phyloP scores from a whole-genome alignment of 2,888 invertebrate species.

The Hypolimnas misippus region DNA sequence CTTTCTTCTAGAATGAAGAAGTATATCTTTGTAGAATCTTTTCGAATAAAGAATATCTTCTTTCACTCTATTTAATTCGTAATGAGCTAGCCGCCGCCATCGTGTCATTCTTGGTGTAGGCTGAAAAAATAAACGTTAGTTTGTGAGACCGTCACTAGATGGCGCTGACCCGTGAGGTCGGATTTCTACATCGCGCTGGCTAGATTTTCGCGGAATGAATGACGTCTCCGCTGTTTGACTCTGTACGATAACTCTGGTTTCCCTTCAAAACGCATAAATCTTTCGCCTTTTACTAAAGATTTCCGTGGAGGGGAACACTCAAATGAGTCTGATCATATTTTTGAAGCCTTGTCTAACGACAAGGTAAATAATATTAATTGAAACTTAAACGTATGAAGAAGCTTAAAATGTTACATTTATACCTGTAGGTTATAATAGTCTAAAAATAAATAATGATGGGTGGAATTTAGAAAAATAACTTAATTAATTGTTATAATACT shows the following conservation, averaged over 20 bases:
- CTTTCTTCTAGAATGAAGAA: constrained; percentile 62
- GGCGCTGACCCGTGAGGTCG: neutral
- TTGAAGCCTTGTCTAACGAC: neutral
- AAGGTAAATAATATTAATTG: neutral
- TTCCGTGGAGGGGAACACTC: constrained; percentile 89
- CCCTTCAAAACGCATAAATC: constrained; percentile 84
- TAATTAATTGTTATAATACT: neutral
- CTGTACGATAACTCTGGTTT: constrained; percentile 38
- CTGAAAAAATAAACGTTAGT: constrained; percentile 51
- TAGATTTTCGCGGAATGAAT: neutral
- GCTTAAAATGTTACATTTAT: no score
- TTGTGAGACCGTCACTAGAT: neutral
- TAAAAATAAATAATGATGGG: no score
- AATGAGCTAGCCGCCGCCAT: constrained; percentile 66
- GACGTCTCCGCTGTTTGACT: neutral
- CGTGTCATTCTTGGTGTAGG: constrained; percentile 59
- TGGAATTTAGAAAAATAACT: neutral
- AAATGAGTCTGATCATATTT: constrained; percentile 83
- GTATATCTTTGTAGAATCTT: constrained; percentile 63
- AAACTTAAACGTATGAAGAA: no score
- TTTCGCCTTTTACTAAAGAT: constrained; percentile 92
- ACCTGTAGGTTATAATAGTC: no score
- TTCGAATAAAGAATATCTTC: constrained; percentile 69
- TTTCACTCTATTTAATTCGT: constrained; percentile 66
- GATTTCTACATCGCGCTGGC: constrained; percentile 2